Percentiles rank a stretch among this genome's conserved stretches.
phyloP scores from a whole-genome alignment of 64 coral and sea anemone genomes.

The Acropora tenuis region DNA sequence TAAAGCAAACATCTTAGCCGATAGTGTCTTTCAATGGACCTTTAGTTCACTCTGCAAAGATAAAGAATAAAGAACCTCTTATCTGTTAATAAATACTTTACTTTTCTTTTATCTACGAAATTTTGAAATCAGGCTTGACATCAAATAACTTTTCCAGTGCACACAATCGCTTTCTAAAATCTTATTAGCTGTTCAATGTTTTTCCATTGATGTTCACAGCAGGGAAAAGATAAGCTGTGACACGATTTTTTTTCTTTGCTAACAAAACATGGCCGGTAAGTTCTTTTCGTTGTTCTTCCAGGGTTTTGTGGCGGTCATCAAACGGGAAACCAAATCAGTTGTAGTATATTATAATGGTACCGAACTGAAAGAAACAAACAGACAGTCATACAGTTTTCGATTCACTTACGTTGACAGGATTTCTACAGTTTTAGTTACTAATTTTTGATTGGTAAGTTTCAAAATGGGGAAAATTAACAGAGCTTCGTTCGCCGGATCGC shows the following conservation, averaged over 20 bases:
- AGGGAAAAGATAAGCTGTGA: slow-evolving; percentile 44
- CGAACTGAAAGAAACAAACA: neutral
- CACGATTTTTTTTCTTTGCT: slow-evolving; percentile 3
- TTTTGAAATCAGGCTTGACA: slow-evolving; percentile 33
- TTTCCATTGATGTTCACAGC: slow-evolving; percentile 32
- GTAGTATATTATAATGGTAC: neutral
- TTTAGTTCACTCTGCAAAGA: neutral
- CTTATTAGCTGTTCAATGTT: slow-evolving; percentile 30
- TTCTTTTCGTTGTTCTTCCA: neutral
- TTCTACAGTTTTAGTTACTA: neutral
- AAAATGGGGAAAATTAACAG: neutral
- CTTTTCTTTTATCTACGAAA: slow-evolving; percentile 48
- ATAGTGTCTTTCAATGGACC: neutral
- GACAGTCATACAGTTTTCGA: too few relatives aligned
- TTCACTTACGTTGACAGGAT: too few relatives aligned
- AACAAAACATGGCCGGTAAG: slow-evolving; percentile 23
- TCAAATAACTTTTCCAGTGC: slow-evolving; percentile 30
- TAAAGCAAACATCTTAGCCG: neutral
- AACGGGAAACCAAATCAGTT: neutral
- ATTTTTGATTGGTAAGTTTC: too few relatives aligned
- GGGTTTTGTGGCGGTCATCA: neutral
- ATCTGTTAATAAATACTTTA: slow-evolving; percentile 42
- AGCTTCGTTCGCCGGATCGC: neutral
- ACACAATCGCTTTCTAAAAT: slow-evolving; percentile 32
- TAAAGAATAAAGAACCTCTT: slow-evolving; percentile 37